These are phyloP conservation scores for Synanthedon myopaeformis DNA, from an alignment of 2,888 invertebrate species.

Conservation along the genomic window DNA sequence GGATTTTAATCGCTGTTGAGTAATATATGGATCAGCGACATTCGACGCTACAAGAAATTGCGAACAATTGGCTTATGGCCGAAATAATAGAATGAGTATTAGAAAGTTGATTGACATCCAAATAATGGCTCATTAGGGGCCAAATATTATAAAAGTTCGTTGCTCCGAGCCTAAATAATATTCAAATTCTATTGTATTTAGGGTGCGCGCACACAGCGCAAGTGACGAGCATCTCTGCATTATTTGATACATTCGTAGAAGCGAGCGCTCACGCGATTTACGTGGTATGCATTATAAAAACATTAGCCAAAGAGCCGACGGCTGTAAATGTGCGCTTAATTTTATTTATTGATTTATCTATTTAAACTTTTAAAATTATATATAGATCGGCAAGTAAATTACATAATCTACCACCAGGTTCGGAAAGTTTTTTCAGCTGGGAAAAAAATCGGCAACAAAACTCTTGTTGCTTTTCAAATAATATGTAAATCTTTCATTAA, in stretches of 20 bases:
- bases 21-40: no score
- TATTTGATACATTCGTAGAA: conserved; percentile 38
- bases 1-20: no score
- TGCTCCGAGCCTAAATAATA: conserved; percentile 18
- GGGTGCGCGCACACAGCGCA: not conserved
- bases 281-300: conserved; percentile 11
- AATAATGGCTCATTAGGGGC: conserved; percentile 8
- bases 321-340: not conserved
- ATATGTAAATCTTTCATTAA: no score
- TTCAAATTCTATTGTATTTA: conserved; percentile 1
- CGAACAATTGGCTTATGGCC: no score
- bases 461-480: no score
- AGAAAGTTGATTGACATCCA: conserved; percentile 5
- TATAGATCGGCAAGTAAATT: no score
- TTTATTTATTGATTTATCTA: not conserved
- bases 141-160: conserved; percentile 13
- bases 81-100: not conserved
- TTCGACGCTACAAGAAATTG: no score
- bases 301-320: conserved; percentile 2
- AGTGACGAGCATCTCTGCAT: conserved; percentile 27
- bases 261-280: conserved; percentile 20
- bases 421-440: no score
- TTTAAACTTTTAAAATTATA: no score
- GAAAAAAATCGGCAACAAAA: no score
- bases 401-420: no score